phyloP scores from a whole-genome alignment of 2,113 vertebrate genomes.

The Syngnathus typhle region DNA sequence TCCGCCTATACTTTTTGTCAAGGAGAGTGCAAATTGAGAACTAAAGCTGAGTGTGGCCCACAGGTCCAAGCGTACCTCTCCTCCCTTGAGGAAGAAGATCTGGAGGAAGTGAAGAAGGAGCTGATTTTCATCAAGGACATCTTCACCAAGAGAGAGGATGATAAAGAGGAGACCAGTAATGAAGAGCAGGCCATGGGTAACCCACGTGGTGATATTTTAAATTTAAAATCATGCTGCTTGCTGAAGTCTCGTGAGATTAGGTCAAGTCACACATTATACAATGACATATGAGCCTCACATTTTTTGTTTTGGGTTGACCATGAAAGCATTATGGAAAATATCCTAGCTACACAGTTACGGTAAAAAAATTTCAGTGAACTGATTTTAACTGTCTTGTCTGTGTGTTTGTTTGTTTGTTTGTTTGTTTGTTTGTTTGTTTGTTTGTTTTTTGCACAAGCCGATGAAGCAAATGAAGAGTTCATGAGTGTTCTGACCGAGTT shows the following conservation, averaged over 20 bases:
- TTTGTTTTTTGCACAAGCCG: conserved; percentile 60
- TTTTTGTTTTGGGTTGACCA: too few species aligned
- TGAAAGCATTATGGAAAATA: not conserved
- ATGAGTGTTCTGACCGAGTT: conserved; percentile 87
- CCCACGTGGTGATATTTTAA: not conserved
- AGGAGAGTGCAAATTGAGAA: not conserved
- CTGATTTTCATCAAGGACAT: conserved; percentile 89
- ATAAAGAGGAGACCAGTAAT: conserved; percentile 56
- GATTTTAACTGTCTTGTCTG: not conserved
- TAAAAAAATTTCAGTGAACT: too few species aligned
- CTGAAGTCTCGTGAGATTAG: not conserved
- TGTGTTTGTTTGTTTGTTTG: conserved; percentile 28
- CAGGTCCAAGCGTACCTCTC: conserved; percentile 87
- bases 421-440: conserved; percentile 7
- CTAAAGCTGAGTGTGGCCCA: not conserved
- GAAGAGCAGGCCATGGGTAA: conserved; percentile 61
- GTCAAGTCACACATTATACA: not conserved
- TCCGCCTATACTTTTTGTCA: conserved; percentile 37
- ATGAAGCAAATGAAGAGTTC: conserved; percentile 79
- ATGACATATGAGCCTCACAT: not conserved
- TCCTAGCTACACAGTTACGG: too few species aligned
- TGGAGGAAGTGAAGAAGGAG: conserved; percentile 81
- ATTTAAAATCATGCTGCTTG: not conserved
- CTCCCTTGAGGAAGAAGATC: conserved; percentile 74
- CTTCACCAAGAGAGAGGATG: conserved; percentile 74